Conservation (phyloP, 2,888 invertebrate genomes). For the Tinea pellionella region DNA sequence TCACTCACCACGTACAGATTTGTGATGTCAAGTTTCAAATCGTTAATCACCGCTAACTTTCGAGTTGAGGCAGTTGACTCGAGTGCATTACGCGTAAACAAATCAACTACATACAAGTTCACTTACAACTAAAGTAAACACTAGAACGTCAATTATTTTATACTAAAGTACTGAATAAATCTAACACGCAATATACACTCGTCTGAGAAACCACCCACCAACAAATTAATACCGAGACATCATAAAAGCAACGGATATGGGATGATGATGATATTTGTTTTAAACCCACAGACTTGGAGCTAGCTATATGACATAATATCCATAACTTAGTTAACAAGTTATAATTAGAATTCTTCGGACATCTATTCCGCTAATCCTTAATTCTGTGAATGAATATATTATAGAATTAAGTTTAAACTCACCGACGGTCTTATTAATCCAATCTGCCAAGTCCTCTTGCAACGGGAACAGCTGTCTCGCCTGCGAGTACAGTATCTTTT, state of each 20-base stretch:
- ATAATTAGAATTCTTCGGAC: not conserved
- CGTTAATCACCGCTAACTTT: not conserved
- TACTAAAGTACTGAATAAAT: not conserved
- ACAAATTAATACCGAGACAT: not conserved
- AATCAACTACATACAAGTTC: not conserved
- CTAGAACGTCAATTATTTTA: not conserved
- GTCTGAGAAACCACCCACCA: not conserved
- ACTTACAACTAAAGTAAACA: not conserved
- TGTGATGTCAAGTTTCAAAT: not conserved
- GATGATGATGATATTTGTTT: conserved; percentile 7
- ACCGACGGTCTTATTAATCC: conserved; percentile 89
- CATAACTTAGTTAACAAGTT: not conserved
- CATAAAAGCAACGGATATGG: conserved; percentile 8
- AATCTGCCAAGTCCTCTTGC: conserved; percentile 88
- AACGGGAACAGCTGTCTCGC: conserved; percentile 83
- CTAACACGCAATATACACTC: conserved; percentile 4
- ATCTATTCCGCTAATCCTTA: not conserved
- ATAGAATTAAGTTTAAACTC: conserved; percentile 36
- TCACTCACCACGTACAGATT: not conserved
- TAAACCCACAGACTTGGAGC: conserved; percentile 4
- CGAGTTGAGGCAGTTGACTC: not conserved
- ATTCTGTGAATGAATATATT: not conserved
- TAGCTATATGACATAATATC: not conserved
- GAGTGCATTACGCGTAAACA: not conserved
- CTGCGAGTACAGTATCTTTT: conserved; percentile 80